Evolutionary conservation across 2,888 invertebrate genomes (phyloP).

Genomic region (Leptopilina myrica): DNA sequence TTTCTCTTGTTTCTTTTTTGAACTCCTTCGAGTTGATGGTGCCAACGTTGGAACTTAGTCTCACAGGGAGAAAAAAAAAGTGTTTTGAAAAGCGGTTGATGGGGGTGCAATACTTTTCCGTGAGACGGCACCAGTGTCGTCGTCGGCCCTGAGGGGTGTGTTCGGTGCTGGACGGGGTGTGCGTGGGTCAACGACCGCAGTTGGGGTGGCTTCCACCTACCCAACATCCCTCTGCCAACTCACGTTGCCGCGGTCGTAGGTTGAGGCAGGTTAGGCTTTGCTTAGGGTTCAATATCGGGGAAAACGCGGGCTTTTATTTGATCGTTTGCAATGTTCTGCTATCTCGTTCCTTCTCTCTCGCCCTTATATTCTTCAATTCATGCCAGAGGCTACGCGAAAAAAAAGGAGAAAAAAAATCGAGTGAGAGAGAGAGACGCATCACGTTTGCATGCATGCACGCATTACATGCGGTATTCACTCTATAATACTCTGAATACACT

Average conservation of each 20-base stretch:
- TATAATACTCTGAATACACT: slow-evolving; percentile 61
- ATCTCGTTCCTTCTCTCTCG: slow-evolving; percentile 49
- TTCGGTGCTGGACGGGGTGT: slow-evolving; percentile 68
- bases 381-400: slow-evolving; percentile 40
- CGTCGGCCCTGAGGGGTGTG: slow-evolving; percentile 72
- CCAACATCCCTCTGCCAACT: slow-evolving; percentile 57
- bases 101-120: slow-evolving; percentile 72
- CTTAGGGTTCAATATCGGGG: slow-evolving; percentile 73
- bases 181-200: slow-evolving; percentile 74
- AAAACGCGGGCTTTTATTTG: slow-evolving; percentile 73
- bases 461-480: slow-evolving; percentile 42
- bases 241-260: slow-evolving; percentile 66
- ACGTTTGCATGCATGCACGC: slow-evolving; percentile 40
- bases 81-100: slow-evolving; percentile 67
- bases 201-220: slow-evolving; percentile 73
- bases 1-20: slow-evolving; percentile 7
- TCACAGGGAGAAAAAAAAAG: slow-evolving; percentile 54
- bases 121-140: slow-evolving; percentile 72
- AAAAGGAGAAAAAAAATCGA: slow-evolving; percentile 29
- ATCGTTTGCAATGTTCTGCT: slow-evolving; percentile 62
- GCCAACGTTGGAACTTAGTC: slow-evolving; percentile 12
- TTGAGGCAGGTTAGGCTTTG: slow-evolving; percentile 75
- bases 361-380: background rate
- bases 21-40: slow-evolving; percentile 36
- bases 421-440: background rate